These are phyloP conservation scores for Wiebesia pumilae DNA, from an alignment of 1,140 invertebrate genomes.

Conservation along the genomic window DNA sequence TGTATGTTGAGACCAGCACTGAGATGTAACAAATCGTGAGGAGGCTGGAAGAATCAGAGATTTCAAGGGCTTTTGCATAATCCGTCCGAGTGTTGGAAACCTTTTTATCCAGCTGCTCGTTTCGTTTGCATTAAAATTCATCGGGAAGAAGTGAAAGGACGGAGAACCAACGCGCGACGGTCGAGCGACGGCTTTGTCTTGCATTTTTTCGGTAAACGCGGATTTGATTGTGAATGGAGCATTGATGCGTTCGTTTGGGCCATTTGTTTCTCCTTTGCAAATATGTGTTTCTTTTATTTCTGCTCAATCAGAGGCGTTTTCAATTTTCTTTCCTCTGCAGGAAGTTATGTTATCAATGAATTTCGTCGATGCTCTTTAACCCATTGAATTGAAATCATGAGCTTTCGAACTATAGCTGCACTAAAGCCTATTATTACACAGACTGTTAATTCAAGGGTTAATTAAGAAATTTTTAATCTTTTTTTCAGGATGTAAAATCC, in stretches of 20 bases:
- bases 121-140: slow-evolving; percentile 61
- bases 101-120: slow-evolving; percentile 30
- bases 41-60: slow-evolving; percentile 31
- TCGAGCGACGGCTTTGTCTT: not conserved
- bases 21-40: slow-evolving; percentile 26
- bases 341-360: not conserved
- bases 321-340: not conserved
- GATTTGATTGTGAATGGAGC: not conserved
- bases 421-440: not conserved
- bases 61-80: slow-evolving; percentile 61
- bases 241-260: not conserved
- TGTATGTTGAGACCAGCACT: not conserved
- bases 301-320: too few relatives aligned
- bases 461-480: not conserved
- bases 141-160: slow-evolving; percentile 19
- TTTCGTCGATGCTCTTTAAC: not conserved
- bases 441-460: not conserved
- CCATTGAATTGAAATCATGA: not conserved
- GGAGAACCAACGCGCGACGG: not conserved
- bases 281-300: too few relatives aligned
- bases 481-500: not conserved
- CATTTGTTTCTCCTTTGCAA: not conserved
- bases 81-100: slow-evolving; percentile 48
- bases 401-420: not conserved
- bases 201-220: not conserved